Evolutionary conservation across 1,140 invertebrate genomes (phyloP), one percentile per base, ranked within the genome.

Genomic region (Batillaria attramentaria): DNA sequence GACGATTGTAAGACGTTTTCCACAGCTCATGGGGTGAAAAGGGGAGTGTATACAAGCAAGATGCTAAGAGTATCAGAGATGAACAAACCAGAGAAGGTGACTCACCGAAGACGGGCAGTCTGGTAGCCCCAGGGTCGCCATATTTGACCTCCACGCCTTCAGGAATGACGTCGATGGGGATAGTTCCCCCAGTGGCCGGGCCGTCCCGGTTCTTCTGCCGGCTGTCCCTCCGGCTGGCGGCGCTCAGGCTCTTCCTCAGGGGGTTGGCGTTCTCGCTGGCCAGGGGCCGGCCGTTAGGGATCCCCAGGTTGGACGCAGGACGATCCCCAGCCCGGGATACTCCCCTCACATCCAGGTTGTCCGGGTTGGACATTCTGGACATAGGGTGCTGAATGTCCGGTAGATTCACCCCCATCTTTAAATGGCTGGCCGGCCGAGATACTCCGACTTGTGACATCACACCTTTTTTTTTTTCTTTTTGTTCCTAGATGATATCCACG

Each of bases 101-200:
- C 87, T 86, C 86, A 91, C 89, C 89, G 79, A 91, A 91, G 18
- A 91, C 80, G 16, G 89, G 89, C 66, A 91, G 82, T 74, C 88
- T 86, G 16, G 88, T 87, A 62, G 86, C 86, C 20, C 41, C 81
- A 0, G 88, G 86, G 72, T 91, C 89, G 33, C 89, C 89, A 65
- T 84, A 83, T 24, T 81, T 86, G 28, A 91, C 86, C 77, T 90
- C 88, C 16, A 88, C 84, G 13, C 89, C 88, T 79, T 91, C 89
- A 37, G 89, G 88, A 20, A 91, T 90, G 41, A 62, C 82, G 5
- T 87, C 87, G 50, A 87, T 84, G 31, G 75, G 41, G n/a, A 83
- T 66, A 20, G 80, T 81, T 39, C 57, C 54, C 35, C 18, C 42
- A 10, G 75, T 65, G 33, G 69, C 39, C 24, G 62, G 50, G 37